phyloP scores from a whole-genome alignment of 1,140 invertebrate species.

The Drosophila sucinea region DNA sequence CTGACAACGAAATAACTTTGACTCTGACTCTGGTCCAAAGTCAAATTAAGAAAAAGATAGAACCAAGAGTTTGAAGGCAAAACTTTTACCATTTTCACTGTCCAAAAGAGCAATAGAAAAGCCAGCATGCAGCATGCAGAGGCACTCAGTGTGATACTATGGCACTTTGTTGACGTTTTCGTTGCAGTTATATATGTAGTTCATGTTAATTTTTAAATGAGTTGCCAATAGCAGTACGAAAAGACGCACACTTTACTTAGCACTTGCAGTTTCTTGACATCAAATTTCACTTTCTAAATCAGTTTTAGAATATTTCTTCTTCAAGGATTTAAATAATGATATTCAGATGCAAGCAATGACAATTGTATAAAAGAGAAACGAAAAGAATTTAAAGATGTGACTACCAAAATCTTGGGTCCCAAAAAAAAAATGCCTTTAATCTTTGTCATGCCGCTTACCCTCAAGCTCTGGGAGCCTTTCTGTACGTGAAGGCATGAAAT shows the following conservation, averaged over 20 bases:
- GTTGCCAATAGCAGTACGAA: not conserved
- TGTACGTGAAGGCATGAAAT: slow-evolving; percentile 64
- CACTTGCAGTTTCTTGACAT: not conserved
- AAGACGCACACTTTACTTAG: not conserved
- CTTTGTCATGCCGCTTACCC: slow-evolving; percentile 39
- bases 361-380: slow-evolving; percentile 51
- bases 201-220: not conserved
- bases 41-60: slow-evolving; percentile 76
- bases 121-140: not conserved
- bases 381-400: slow-evolving; percentile 66
- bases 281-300: not conserved
- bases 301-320: not conserved
- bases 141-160: not conserved
- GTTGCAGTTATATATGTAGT: not conserved
- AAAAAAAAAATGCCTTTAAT: slow-evolving; percentile 66
- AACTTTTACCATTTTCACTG: slow-evolving; percentile 76
- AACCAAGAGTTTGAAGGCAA: slow-evolving; percentile 40
- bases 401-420: slow-evolving; percentile 65
- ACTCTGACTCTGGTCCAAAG: slow-evolving; percentile 46
- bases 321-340: not conserved
- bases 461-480: slow-evolving; percentile 52
- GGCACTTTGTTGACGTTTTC: not conserved
- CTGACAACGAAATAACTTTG: slow-evolving; percentile 66
- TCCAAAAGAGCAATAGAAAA: slow-evolving; percentile 30
- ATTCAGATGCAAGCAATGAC: slow-evolving; percentile 56